phyloP scores from a whole-genome alignment of 2,797 vertebrate genomes.

The Tokudaia tokunoshimensis region DNA sequence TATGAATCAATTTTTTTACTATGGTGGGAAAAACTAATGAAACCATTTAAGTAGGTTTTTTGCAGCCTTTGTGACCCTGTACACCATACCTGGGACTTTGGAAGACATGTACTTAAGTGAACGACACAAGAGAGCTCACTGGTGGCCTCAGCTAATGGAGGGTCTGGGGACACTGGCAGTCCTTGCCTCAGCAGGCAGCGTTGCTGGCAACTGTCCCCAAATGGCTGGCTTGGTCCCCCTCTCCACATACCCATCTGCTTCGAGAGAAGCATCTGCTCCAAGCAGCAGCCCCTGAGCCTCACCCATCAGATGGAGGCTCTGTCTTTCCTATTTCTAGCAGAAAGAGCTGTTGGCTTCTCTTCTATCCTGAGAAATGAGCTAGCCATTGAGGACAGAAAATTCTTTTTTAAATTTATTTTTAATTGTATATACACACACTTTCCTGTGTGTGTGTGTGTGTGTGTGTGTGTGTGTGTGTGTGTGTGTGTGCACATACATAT shows the following conservation, averaged over 20 bases:
- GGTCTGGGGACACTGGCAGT: neutral
- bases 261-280: neutral
- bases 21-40: neutral
- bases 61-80: accelerated
- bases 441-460: no score
- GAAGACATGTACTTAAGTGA: accelerated
- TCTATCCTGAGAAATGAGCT: conserved; percentile 31
- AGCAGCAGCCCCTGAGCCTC: neutral
- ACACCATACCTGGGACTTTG: accelerated
- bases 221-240: neutral
- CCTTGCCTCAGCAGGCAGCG: accelerated
- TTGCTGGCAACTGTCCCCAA: neutral
- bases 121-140: accelerated
- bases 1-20: neutral
- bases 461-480: no score
- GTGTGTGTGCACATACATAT: no score
- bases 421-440: neutral
- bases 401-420: neutral
- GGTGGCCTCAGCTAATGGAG: accelerated
- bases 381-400: neutral
- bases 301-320: neutral
- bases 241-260: neutral
- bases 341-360: neutral
- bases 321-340: conserved; percentile 54
- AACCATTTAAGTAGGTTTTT: neutral